A percentile compares a stretch with the other conserved stretches of the same genome.
These are phyloP conservation scores for Nysson spinosus DNA, from an alignment of 2,888 invertebrate genomes.

Conservation along the genomic window DNA sequence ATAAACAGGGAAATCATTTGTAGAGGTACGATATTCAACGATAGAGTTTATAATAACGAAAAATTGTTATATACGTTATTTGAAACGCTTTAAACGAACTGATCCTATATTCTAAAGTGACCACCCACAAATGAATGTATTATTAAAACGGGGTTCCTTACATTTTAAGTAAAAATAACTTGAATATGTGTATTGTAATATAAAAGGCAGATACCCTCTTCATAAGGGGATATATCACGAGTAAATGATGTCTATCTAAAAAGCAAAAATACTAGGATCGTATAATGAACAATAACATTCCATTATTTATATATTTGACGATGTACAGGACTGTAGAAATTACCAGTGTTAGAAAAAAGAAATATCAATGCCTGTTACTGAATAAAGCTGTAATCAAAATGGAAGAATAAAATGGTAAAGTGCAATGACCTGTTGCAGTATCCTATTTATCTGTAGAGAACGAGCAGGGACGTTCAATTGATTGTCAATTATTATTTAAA, in stretches of 20 bases:
- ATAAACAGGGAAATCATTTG: too few species aligned
- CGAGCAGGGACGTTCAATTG: not conserved
- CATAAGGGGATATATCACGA: too few species aligned
- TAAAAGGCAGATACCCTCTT: too few species aligned
- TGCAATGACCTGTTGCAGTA: not conserved
- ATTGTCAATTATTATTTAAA: not conserved
- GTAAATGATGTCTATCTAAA: slow-evolving; percentile 5
- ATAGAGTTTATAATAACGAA: too few species aligned
- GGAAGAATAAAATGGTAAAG: slow-evolving; percentile 30
- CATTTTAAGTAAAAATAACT: too few species aligned
- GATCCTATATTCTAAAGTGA: too few species aligned
- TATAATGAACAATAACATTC: slow-evolving; percentile 14
- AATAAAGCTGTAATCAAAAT: slow-evolving; percentile 24
- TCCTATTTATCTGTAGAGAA: slow-evolving; percentile 4
- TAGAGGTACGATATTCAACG: too few species aligned
- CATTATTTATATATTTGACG: slow-evolving; percentile 25
- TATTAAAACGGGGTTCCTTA: too few species aligned
- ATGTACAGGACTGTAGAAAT: slow-evolving; percentile 14
- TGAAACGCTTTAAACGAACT: too few species aligned
- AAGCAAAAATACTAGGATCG: slow-evolving; percentile 5
- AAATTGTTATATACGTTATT: too few species aligned
- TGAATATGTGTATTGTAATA: too few species aligned
- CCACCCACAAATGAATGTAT: too few species aligned
- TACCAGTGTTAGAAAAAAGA: slow-evolving; percentile 10
- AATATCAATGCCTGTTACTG: slow-evolving; percentile 14